Evolutionary conservation across 1,140 invertebrate genomes (phyloP).

Genomic region (Diploscapter pachys): DNA sequence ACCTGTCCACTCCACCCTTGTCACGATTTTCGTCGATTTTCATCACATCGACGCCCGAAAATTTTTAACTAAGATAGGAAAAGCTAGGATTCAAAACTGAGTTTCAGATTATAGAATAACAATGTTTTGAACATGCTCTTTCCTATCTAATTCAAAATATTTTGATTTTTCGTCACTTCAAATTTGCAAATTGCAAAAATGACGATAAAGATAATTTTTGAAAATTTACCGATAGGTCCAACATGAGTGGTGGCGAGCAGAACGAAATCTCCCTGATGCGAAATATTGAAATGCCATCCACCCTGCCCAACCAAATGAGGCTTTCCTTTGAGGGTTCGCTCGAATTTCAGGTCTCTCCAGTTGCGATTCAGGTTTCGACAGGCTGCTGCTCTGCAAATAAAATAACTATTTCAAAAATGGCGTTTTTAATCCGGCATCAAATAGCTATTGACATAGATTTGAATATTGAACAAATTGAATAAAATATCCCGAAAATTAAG

Average conservation of each 20-base stretch:
- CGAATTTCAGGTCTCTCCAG: constrained; percentile 12
- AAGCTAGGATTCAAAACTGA: not conserved
- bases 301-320: constrained; percentile 1
- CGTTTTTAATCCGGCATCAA: too few relatives aligned
- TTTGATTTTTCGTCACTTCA: not conserved
- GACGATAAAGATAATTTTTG: not conserved
- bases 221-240: constrained; percentile 14
- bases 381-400: constrained; percentile 15
- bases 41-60: constrained; percentile 31
- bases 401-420: too few relatives aligned
- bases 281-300: constrained; percentile 16
- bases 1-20: not conserved
- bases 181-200: not conserved
- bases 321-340: constrained; percentile 12
- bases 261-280: constrained; percentile 27
- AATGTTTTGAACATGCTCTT: not conserved
- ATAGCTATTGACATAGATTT: too few relatives aligned
- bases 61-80: not conserved
- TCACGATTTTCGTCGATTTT: constrained; percentile 17
- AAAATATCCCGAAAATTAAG: too few relatives aligned
- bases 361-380: not conserved
- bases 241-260: constrained; percentile 13
- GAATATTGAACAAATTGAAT: too few relatives aligned
- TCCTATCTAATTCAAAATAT: too few relatives aligned
- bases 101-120: not conserved